phyloP scores from a whole-genome alignment of 2,113 vertebrate species.

The Podarcis cretensis region DNA sequence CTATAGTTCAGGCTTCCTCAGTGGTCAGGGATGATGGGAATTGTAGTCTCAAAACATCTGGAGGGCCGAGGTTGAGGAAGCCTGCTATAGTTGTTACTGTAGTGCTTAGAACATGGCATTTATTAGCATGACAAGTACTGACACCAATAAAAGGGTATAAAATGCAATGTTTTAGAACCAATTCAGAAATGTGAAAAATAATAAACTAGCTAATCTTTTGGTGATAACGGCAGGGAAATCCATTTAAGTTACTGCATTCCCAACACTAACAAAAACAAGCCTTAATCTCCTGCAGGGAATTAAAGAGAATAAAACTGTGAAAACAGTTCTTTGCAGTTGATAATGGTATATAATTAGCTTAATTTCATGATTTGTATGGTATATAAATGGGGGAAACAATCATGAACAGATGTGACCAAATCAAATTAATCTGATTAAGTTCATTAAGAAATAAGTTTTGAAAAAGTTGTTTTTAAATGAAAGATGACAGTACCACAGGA shows the following conservation, averaged over 20 bases:
- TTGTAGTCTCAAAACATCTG: too few species aligned
- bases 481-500: conserved; percentile 69
- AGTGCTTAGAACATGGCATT: conserved; percentile 48
- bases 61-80: too few species aligned
- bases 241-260: conserved; percentile 65
- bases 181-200: conserved; percentile 68
- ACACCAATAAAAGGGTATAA: conserved; percentile 59
- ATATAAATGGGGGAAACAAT: conserved; percentile 72
- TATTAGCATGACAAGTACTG: conserved; percentile 34
- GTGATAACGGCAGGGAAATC: conserved; percentile 62
- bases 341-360: conserved; percentile 76
- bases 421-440: conserved; percentile 79
- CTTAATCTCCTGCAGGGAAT: conserved; percentile 69
- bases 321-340: conserved; percentile 70
- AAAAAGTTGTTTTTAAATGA: conserved; percentile 80
- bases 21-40: too few species aligned
- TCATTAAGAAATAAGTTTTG: conserved; percentile 79
- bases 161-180: conserved; percentile 65
- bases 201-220: conserved; percentile 66
- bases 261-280: conserved; percentile 67
- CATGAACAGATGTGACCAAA: conserved; percentile 77
- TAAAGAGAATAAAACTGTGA: conserved; percentile 72
- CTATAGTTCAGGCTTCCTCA: conserved; percentile 24
- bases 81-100: conserved; percentile 32
- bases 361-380: conserved; percentile 78